These are phyloP conservation scores for Pandion haliaetus DNA, from an alignment of 2,113 vertebrate genomes.

Conservation along the genomic window DNA sequence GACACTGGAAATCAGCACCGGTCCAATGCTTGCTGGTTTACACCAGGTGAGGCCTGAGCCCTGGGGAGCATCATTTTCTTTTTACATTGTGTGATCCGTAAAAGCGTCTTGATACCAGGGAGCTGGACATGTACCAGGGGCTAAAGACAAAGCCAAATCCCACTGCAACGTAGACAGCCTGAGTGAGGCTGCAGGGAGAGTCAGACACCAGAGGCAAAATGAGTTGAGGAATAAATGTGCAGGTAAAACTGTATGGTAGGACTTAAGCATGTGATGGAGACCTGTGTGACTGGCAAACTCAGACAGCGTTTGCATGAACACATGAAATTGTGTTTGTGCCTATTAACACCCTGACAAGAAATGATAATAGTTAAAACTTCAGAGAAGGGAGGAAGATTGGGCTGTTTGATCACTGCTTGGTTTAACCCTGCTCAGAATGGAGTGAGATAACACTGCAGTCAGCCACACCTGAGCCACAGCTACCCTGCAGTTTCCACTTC, in stretches of 20 bases:
- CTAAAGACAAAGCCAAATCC: constrained; percentile 21
- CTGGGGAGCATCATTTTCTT: background rate
- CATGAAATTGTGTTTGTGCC: background rate
- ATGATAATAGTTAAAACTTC: background rate
- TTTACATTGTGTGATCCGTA: background rate
- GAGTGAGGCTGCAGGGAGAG: background rate
- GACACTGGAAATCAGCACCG: background rate
- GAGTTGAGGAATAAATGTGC: background rate
- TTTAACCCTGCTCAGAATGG: background rate
- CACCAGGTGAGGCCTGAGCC: background rate
- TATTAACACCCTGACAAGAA: background rate
- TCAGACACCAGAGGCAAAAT: background rate
- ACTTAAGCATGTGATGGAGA: background rate
- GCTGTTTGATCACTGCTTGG: background rate
- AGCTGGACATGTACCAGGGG: background rate
- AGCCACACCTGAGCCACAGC: background rate
- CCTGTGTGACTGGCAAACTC: background rate
- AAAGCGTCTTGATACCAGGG: background rate
- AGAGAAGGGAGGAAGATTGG: background rate
- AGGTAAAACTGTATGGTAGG: background rate
- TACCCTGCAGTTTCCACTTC: background rate
- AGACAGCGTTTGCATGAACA: background rate
- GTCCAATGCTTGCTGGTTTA: background rate
- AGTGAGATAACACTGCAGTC: background rate
- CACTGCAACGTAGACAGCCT: background rate